phyloP scores from a whole-genome alignment of 2,888 invertebrate genomes.

The Drosophila anomelani region DNA sequence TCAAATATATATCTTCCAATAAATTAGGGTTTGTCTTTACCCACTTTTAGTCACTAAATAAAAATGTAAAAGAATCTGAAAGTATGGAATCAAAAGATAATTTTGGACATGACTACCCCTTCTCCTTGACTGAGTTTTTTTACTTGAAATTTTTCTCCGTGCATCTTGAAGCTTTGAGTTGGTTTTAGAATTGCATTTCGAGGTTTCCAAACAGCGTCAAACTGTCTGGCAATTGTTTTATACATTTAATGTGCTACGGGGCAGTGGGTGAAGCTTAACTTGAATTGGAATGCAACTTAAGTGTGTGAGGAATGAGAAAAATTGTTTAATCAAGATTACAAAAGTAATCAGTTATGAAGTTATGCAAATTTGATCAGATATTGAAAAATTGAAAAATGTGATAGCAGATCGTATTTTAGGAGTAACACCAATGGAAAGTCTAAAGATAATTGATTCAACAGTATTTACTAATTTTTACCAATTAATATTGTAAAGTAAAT shows the following conservation, averaged over 20 bases:
- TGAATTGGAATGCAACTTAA: constrained; percentile 14
- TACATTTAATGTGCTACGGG: constrained; percentile 69
- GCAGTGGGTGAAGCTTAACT: constrained; percentile 6
- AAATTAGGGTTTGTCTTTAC: not conserved
- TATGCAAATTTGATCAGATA: not conserved
- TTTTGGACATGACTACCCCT: not conserved
- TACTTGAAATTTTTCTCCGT: not conserved
- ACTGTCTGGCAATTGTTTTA: constrained; percentile 75
- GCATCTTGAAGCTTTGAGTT: constrained; percentile 1
- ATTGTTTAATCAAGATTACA: not conserved
- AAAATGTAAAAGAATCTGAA: not conserved
- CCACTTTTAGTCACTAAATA: not conserved
- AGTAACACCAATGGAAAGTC: not conserved
- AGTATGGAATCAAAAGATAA: too few species aligned
- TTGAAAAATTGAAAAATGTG: not conserved
- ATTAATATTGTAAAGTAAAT: too few species aligned
- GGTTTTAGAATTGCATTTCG: constrained; percentile 11
- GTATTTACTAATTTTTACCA: too few species aligned
- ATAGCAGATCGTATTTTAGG: not conserved
- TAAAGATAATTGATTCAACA: not conserved
- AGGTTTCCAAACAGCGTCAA: constrained; percentile 73
- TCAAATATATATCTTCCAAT: not conserved
- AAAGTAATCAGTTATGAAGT: not conserved
- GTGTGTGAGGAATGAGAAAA: not conserved
- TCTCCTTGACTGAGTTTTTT: not conserved